Evolutionary conservation across 1,140 invertebrate species (phyloP).

Genomic region (Meteorus sp.): DNA sequence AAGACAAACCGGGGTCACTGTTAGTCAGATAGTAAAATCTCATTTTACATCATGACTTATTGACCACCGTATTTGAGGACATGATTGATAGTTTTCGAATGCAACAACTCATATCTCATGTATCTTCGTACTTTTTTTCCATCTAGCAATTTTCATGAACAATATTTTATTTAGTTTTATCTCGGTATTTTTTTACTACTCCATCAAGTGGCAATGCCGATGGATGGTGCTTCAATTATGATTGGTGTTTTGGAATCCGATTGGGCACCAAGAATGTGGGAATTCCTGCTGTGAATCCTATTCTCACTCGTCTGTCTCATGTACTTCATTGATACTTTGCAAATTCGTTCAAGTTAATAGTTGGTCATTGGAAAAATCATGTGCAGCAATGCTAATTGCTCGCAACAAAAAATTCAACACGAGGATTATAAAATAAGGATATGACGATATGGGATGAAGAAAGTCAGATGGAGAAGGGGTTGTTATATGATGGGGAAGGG

Average conservation of each 20-base stretch:
- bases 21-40: conserved; percentile 18
- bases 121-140: neutral
- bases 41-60: conserved; percentile 12
- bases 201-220: too few species aligned
- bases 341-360: neutral
- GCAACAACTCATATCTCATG: conserved; percentile 11
- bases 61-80: neutral
- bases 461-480: neutral
- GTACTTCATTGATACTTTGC: too few species aligned
- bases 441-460: too few species aligned
- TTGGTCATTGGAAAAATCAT: conserved; percentile 13
- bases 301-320: too few species aligned
- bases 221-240: too few species aligned
- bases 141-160: too few species aligned
- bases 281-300: too few species aligned
- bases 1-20: conserved; percentile 39
- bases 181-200: neutral
- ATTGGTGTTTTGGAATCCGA: too few species aligned
- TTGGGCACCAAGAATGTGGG: too few species aligned
- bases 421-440: neutral
- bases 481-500: neutral
- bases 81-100: conserved; percentile 9
- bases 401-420: conserved; percentile 9
- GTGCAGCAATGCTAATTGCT: conserved; percentile 20
- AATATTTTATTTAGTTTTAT: neutral